Evolutionary conservation across 2,888 invertebrate genomes (phyloP), one percentile per base, ranked within the genome.

Genomic region (Nezara viridula): DNA sequence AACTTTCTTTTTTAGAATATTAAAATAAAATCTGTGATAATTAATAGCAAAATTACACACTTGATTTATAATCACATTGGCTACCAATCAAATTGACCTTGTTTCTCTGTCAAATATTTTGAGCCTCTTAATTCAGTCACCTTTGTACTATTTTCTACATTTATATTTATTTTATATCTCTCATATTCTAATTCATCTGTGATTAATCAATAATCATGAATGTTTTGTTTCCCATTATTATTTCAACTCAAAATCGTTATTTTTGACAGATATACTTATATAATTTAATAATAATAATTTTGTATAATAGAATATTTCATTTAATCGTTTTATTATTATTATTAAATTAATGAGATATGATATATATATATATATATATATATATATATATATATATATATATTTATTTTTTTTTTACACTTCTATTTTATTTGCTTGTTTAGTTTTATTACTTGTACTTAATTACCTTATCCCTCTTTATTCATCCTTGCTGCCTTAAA

Each of bases 391-490:
- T n/a, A n/a, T n/a, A n/a, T n/a, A n/a, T n/a, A n/a, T n/a, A n/a
- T n/a, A n/a, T n/a, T n/a, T n/a, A n/a, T n/a, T 44, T 81, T 81
- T 81, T 81, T 81, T 81, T 81, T 44, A n/a, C 81, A 81, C 81
- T 32, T 77, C 16, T 40, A 9, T 81, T 44, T 81, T 77, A 10
- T 81, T n/a, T 44, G 81, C 81, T 81, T 81, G 44, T 81, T 44
- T 44, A 81, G 81, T 81, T 81, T n/a, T 44, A 47, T 81, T 73
- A 73, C 24, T 37, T 73, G 66, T 73, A 37, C 32, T 81, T 81
- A 81, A 44, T 44, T 81, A 81, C 40, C 44, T 81, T 12, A 81
- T 81, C n/a, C n/a, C 81, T 2, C n/a, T 7, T 44, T 81, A 81
- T 44, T 81, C 14, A 81, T 44, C 81, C 81, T 14, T 19, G 40